Evolutionary conservation across 2,888 invertebrate genomes (phyloP).

Genomic region (Dimorphilus gyrociliatus): DNA sequence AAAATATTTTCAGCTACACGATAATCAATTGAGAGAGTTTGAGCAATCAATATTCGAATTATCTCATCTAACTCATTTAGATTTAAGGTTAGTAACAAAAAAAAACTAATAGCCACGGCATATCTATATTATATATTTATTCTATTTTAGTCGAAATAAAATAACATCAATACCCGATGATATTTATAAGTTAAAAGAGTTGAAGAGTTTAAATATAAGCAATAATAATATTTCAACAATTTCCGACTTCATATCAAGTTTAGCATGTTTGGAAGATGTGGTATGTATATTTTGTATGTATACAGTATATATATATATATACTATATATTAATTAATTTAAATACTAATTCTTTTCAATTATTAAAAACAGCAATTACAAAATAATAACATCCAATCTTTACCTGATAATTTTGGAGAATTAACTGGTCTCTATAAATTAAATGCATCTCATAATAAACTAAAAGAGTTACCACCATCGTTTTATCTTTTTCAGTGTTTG

Average conservation of each 20-base stretch:
- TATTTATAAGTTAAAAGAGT: slow-evolving; percentile 48
- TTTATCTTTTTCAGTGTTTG: too few species aligned
- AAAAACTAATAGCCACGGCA: too few species aligned
- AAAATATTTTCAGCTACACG: too few species aligned
- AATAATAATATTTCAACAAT: slow-evolving; percentile 54
- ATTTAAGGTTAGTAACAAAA: too few species aligned
- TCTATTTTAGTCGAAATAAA: slow-evolving; percentile 39
- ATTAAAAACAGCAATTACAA: slow-evolving; percentile 37
- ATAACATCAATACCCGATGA: slow-evolving; percentile 56
- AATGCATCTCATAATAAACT: slow-evolving; percentile 42
- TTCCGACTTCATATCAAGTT: slow-evolving; percentile 55
- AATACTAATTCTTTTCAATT: neutral
- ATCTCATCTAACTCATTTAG: too few species aligned
- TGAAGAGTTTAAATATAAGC: slow-evolving; percentile 55
- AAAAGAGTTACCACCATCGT: slow-evolving; percentile 51
- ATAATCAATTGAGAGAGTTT: too few species aligned
- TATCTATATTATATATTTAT: too few species aligned
- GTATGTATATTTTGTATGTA: slow-evolving; percentile 40
- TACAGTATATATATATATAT: too few species aligned
- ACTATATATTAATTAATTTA: neutral
- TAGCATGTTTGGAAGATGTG: slow-evolving; percentile 58
- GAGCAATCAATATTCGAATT: too few species aligned
- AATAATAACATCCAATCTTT: slow-evolving; percentile 57
- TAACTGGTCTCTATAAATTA: slow-evolving; percentile 43
- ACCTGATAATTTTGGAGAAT: slow-evolving; percentile 55